Evolutionary conservation across 2,888 invertebrate genomes (phyloP).

Genomic region (Mactromeris polynyma): DNA sequence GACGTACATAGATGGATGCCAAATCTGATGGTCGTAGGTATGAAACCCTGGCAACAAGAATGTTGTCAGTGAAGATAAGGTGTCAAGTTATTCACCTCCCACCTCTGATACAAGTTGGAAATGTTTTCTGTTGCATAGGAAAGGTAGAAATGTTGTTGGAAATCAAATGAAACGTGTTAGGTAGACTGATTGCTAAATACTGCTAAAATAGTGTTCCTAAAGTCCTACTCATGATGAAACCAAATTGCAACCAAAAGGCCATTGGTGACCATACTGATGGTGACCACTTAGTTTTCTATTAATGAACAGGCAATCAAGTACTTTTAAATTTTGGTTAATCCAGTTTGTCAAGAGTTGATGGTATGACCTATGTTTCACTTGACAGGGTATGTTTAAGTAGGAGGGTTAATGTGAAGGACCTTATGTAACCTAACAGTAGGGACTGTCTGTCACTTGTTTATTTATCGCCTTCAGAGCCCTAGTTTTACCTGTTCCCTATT

Average conservation of each 20-base stretch:
- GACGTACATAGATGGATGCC: too few species aligned
- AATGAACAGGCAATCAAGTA: background rate
- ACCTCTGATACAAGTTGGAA: too few species aligned
- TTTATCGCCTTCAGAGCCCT: constrained; percentile 46
- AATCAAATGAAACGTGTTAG: too few species aligned
- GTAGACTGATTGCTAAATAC: background rate
- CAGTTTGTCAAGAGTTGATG: background rate
- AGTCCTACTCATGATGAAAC: background rate
- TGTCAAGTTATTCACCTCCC: too few species aligned
- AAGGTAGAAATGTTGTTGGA: too few species aligned
- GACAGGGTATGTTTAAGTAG: constrained; percentile 38
- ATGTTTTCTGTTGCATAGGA: too few species aligned
- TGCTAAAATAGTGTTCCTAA: background rate
- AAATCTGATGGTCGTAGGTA: too few species aligned
- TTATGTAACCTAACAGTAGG: constrained; percentile 50
- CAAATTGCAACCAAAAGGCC: background rate
- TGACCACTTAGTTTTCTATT: background rate
- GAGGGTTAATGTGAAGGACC: background rate
- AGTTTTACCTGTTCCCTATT: background rate
- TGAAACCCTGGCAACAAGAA: too few species aligned
- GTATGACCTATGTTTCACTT: constrained; percentile 1
- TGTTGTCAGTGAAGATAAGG: too few species aligned
- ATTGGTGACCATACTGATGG: background rate
- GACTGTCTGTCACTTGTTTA: constrained; percentile 57
- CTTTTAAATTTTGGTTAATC: background rate